Evolutionary conservation across 2,888 invertebrate species (phyloP), one percentile per base, ranked within the genome.

Genomic region (Marasmarcha lunaedactyla): DNA sequence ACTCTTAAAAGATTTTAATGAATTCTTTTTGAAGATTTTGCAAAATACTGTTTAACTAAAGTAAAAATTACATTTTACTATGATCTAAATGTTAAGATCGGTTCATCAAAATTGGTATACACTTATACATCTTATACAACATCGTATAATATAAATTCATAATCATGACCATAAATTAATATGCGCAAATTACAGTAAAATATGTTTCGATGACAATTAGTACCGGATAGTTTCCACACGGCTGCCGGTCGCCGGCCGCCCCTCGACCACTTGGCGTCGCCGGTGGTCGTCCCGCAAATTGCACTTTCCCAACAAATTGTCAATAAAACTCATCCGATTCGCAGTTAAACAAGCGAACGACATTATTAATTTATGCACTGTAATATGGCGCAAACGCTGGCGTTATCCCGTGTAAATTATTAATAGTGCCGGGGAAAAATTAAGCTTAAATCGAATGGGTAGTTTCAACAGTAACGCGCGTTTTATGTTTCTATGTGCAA

Each of bases 311-410:
- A 77, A 72, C 83, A 73, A 79, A 83, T 83, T 81, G 83, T 78
- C 83, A 83, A 83, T 83, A 83, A 83, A 83, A 83, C 76, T 81
- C 81, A 79, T 81, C 79, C 73, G 79, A 81, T 79, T 83, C 83
- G 79, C 79, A 83, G 79, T 79, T 78, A 79, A 83, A 81, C 78
- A 81, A 72, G 79, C 81, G 77, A 71, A 67, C 72, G 73, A 74
- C 78, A 78, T 81, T 79, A 83, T 83, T 81, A 83, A 83, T 81
- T 83, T 83, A 83, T 81, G 83, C 73, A 69, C 66, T 78, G 79
- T 83, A 83, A 83, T 81, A 83, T 79, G 72, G 77, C 71, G 77
- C 77, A 76, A 72, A 69, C 74, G 76, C 68, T 72, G 63, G 70
- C 77, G 71, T 76, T 79, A 77, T 76, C 72, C 77, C 65, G 65